Conservation (phyloP, 2,797 vertebrate species). For the Labeo calbasu region DNA sequence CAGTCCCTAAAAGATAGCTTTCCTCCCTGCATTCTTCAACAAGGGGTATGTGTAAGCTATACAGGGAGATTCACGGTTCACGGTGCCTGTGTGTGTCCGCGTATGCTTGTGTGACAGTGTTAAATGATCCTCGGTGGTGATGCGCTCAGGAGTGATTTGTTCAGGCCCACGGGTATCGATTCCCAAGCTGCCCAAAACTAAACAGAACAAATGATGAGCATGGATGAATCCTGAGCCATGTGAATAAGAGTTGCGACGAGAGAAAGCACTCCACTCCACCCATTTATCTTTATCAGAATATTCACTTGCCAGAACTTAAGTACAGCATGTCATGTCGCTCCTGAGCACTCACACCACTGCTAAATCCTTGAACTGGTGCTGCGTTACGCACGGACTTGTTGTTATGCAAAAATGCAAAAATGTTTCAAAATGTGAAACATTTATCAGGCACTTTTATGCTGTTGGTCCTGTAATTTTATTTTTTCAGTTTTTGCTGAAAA, state of each 20-base stretch:
- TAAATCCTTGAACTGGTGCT: not conserved
- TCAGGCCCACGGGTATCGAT: slow-evolving; percentile 49
- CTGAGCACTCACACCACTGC: not conserved
- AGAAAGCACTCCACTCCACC: not conserved
- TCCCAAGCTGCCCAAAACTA: slow-evolving; percentile 44
- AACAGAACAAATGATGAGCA: slow-evolving; percentile 54
- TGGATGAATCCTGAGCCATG: slow-evolving; percentile 33
- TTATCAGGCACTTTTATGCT: not conserved
- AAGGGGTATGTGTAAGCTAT: slow-evolving; percentile 40
- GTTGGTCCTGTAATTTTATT: not conserved
- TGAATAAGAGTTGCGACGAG: slow-evolving; percentile 13
- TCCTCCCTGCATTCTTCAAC: slow-evolving; percentile 47
- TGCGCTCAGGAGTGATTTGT: slow-evolving; percentile 53
- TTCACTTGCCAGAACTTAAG: not conserved
- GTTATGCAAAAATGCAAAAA: not conserved
- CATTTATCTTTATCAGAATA: slow-evolving; percentile 34
- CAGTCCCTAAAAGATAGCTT: slow-evolving; percentile 50
- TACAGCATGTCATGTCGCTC: not conserved
- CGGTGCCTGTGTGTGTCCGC: slow-evolving; percentile 10
- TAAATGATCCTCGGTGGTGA: slow-evolving; percentile 51
- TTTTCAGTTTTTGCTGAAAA: not conserved
- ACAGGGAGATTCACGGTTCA: slow-evolving; percentile 31
- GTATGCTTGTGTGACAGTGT: slow-evolving; percentile 42
- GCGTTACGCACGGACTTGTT: not conserved
- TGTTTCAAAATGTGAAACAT: not conserved